phyloP scores from a whole-genome alignment of 2,797 vertebrate genomes.

The Propithecus deckenii region DNA sequence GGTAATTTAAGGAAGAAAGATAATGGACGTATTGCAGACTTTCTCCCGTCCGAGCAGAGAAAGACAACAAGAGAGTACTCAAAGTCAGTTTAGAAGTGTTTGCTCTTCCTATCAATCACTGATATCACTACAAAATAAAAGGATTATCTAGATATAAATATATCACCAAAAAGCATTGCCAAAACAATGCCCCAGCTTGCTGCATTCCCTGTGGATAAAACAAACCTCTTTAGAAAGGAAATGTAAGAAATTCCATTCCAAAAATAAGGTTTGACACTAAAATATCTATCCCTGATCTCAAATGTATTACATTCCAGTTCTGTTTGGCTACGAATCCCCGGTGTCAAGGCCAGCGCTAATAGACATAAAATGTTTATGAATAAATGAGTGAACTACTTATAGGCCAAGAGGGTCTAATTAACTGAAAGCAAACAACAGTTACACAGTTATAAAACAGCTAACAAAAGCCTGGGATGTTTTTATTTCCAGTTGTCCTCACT shows the following conservation, averaged over 20 bases:
- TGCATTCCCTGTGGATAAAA: neutral
- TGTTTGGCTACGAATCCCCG: neutral
- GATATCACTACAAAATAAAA: neutral
- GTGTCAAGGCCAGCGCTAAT: neutral
- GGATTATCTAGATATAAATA: neutral
- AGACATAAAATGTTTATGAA: neutral
- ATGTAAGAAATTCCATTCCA: neutral
- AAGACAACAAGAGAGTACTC: neutral
- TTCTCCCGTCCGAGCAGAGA: neutral
- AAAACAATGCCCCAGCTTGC: neutral
- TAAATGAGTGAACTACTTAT: neutral
- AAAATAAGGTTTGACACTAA: neutral
- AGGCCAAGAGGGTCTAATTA: constrained; percentile 1
- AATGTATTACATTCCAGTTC: neutral
- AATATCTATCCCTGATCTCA: neutral
- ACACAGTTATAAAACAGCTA: neutral
- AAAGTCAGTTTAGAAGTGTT: neutral
- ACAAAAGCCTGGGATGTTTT: neutral
- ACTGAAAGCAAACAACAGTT: neutral
- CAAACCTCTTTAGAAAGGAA: neutral
- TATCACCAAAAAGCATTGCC: neutral
- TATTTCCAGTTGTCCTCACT: neutral
- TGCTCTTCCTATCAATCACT: neutral
- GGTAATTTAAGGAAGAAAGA: neutral
- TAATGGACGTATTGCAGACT: fast-evolving